Conservation (phyloP, 2,888 invertebrate genomes). For the Standfussiana lucernea region DNA sequence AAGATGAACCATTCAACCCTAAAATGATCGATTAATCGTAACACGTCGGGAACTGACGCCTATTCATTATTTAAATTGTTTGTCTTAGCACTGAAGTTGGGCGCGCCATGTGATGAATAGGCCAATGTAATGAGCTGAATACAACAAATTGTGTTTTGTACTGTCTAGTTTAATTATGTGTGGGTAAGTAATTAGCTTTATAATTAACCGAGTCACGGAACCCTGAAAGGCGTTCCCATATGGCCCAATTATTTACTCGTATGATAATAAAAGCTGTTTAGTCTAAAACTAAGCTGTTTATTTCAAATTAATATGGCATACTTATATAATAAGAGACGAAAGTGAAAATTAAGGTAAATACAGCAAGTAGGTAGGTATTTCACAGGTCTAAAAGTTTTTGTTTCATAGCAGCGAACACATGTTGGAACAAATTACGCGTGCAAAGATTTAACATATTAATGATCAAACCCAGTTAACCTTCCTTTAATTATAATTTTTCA, state of each 20-base stretch:
- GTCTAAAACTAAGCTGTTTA: not conserved
- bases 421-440: not conserved
- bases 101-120: constrained; percentile 30
- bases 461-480: constrained; percentile 5
- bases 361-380: not conserved
- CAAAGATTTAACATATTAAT: constrained; percentile 5
- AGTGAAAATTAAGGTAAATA: not conserved
- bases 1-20: constrained; percentile 18
- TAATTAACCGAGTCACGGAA: constrained; percentile 31
- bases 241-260: no score
- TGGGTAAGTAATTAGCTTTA: constrained; percentile 10
- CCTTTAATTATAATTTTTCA: not conserved
- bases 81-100: constrained; percentile 7
- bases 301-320: not conserved
- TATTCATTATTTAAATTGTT: constrained; percentile 52
- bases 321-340: not conserved
- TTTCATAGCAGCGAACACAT: not conserved
- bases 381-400: not conserved
- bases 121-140: constrained; percentile 16
- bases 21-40: constrained; percentile 47
- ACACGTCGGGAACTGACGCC: constrained; percentile 13
- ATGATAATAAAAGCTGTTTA: not conserved
- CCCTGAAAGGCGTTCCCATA: not conserved
- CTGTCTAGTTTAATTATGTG: not conserved
- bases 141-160: constrained; percentile 32